A percentile compares a stretch with the other conserved stretches of the same genome.
Evolutionary conservation across 1,140 invertebrate species (phyloP).

Genomic region (Theocolax elegans): DNA sequence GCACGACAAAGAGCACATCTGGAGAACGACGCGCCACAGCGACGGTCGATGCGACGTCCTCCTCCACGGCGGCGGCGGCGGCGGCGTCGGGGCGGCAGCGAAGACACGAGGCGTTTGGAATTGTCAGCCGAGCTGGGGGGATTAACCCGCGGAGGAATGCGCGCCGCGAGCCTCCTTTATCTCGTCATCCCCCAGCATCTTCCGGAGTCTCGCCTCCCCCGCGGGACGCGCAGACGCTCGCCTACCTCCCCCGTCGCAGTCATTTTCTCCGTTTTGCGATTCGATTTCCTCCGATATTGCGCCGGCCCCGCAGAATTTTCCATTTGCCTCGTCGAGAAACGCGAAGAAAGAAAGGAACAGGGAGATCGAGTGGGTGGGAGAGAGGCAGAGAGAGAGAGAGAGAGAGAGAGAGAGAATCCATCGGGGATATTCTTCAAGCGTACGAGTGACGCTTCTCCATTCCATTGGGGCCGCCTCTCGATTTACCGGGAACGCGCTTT

Average conservation of each 20-base stretch:
- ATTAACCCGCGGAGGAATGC: conserved; percentile 63
- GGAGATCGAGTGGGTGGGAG: neutral
- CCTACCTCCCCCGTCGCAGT: conserved; percentile 49
- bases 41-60: neutral
- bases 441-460: conserved; percentile 13
- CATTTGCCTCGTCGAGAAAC: conserved; percentile 50
- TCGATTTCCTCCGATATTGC: conserved; percentile 66
- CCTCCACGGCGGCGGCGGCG: too few relatives aligned
- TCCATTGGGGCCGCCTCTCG: conserved; percentile 12
- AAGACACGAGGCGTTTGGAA: conserved; percentile 21
- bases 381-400: neutral
- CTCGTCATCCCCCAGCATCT: conserved; percentile 30
- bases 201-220: conserved; percentile 2
- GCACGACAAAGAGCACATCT: too few relatives aligned
- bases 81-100: too few relatives aligned
- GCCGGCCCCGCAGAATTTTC: conserved; percentile 59
- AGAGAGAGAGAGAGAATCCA: neutral
- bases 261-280: conserved; percentile 65
- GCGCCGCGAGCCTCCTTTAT: conserved; percentile 38
- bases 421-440: conserved; percentile 29
- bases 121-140: conserved; percentile 41
- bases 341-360: conserved; percentile 3
- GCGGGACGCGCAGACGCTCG: conserved; percentile 44
- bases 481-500: conserved; percentile 20
- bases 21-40: neutral